A percentile compares a stretch with the other conserved stretches of the same genome.
Evolutionary conservation across 2,888 invertebrate genomes (phyloP).

Genomic region (Drosophila kuntzei): DNA sequence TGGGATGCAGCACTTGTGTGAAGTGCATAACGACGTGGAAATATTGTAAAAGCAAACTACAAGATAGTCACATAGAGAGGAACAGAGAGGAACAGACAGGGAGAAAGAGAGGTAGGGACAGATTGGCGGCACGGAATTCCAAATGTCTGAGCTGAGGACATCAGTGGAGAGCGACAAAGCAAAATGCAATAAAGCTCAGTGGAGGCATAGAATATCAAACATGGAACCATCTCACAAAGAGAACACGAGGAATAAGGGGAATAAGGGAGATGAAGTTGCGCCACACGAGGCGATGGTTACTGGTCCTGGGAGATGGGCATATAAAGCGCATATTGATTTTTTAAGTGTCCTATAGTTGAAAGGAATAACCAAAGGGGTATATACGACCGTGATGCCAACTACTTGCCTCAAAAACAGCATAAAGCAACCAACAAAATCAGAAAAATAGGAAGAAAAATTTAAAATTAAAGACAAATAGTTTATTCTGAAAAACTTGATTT

Average conservation of each 20-base stretch:
- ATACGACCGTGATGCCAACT: neutral
- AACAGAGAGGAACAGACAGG: neutral
- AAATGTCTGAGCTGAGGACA: slow-evolving; percentile 44
- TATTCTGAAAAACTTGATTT: no score
- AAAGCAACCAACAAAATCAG: no score
- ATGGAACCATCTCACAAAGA: slow-evolving; percentile 2
- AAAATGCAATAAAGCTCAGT: slow-evolving; percentile 66
- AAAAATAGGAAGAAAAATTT: no score
- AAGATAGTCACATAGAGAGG: slow-evolving; percentile 27
- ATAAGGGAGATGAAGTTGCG: slow-evolving; percentile 25
- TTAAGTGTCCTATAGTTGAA: slow-evolving; percentile 13
- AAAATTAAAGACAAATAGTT: no score
- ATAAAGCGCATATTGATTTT: slow-evolving; percentile 74
- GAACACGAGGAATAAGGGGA: slow-evolving; percentile 6
- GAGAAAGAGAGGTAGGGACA: neutral
- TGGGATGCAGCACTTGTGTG: slow-evolving; percentile 69
- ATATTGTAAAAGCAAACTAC: slow-evolving; percentile 77
- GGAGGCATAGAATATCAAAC: slow-evolving; percentile 40
- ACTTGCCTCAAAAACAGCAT: no score
- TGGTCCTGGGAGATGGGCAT: slow-evolving; percentile 45
- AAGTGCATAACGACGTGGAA: slow-evolving; percentile 79
- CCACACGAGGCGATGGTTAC: slow-evolving; percentile 5
- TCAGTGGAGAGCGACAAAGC: slow-evolving; percentile 37
- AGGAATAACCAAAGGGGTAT: neutral
- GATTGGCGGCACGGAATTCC: slow-evolving; percentile 24